phyloP scores from a whole-genome alignment of 2,797 vertebrate genomes.

The Myotis myotis region DNA sequence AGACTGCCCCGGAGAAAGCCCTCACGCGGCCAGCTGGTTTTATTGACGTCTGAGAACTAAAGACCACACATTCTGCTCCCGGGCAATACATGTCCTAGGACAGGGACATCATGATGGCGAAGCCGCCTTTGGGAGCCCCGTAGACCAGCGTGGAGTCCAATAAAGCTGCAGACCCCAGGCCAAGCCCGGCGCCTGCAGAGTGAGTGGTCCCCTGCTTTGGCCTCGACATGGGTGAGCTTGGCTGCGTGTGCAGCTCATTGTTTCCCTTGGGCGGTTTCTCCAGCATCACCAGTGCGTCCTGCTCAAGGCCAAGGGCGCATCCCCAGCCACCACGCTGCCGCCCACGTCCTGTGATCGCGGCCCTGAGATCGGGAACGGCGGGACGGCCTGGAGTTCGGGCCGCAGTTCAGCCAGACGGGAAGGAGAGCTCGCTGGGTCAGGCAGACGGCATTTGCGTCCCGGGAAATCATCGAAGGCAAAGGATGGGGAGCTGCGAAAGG shows the following conservation, averaged over 20 bases:
- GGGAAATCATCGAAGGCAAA: not conserved
- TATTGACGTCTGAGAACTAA: constrained; percentile 56
- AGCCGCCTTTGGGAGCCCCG: not conserved
- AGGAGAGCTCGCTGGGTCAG: not conserved
- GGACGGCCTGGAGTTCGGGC: not conserved
- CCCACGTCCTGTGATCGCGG: too few relatives aligned
- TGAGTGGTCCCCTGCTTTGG: not conserved
- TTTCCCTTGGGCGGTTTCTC: not conserved
- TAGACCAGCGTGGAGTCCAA: not conserved
- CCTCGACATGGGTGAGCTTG: not conserved
- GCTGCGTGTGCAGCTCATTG: not conserved
- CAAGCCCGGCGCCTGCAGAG: not conserved
- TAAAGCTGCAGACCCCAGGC: not conserved
- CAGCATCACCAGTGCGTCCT: not conserved
- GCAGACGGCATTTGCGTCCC: not conserved
- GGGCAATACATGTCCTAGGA: not conserved
- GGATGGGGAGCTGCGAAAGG: not conserved
- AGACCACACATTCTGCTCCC: constrained; percentile 15
- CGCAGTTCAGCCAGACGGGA: not conserved
- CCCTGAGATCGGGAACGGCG: not conserved
- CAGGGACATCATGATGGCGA: not conserved
- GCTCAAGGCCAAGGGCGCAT: not conserved
- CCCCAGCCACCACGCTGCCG: not conserved
- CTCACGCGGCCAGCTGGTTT: constrained; percentile 3
- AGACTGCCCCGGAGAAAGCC: constrained; percentile 21